phyloP scores from a whole-genome alignment of 2,888 invertebrate species.

The Xestia sexstrigata region DNA sequence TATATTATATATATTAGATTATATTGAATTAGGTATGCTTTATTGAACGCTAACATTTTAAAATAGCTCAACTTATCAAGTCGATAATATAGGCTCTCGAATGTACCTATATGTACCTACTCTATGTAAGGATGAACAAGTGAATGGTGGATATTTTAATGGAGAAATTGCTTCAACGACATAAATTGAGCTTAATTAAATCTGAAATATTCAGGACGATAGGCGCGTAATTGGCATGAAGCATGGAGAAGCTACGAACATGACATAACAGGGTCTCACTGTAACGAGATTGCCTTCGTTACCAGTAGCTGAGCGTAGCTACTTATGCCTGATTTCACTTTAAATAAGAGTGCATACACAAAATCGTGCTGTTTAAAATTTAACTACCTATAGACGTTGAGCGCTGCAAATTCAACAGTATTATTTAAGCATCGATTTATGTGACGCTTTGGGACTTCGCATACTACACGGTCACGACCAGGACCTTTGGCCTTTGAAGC shows the following conservation, averaged over 20 bases:
- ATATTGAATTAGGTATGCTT: no score
- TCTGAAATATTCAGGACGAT: background rate
- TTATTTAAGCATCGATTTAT: background rate
- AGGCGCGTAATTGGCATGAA: slow-evolving; percentile 9
- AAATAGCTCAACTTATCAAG: background rate
- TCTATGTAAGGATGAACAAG: background rate
- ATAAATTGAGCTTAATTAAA: background rate
- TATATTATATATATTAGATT: no score
- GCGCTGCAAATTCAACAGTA: background rate
- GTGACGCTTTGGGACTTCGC: background rate
- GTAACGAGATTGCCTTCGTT: slow-evolving; percentile 17
- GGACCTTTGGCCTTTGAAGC: background rate
- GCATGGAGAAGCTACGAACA: slow-evolving; percentile 1
- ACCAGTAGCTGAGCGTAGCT: background rate
- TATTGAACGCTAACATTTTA: background rate
- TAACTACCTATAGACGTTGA: background rate
- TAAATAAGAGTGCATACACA: background rate
- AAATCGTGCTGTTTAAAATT: background rate
- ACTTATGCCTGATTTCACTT: background rate
- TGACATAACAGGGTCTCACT: slow-evolving; percentile 10
- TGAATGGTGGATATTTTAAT: background rate
- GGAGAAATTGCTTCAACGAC: background rate
- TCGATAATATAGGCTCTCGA: background rate
- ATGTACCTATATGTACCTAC: background rate
- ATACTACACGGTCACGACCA: background rate